Percentiles rank a stretch among this genome's conserved stretches.
Conservation (phyloP, 1,140 invertebrate species). For the Musca vetustissima region DNA sequence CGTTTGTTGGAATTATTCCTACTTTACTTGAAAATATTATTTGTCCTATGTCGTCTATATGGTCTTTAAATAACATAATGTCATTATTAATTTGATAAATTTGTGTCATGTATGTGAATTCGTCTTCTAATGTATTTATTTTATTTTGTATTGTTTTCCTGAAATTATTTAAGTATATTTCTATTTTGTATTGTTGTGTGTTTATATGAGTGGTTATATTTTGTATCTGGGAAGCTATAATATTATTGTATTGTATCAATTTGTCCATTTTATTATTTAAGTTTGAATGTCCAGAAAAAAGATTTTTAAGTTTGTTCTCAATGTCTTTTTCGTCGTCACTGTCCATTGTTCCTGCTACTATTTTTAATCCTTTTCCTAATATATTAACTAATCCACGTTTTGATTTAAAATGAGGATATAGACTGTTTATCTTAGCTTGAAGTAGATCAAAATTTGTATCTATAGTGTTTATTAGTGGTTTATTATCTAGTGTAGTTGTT, state of each 20-base stretch:
- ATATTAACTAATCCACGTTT: background rate
- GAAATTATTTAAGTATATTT: background rate
- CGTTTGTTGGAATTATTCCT: background rate
- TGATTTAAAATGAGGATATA: background rate
- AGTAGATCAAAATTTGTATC: background rate
- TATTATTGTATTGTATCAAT: background rate
- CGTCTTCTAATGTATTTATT: background rate
- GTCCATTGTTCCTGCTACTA: conserved; percentile 13
- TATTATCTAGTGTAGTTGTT: background rate
- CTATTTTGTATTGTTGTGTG: background rate
- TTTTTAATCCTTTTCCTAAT: conserved; percentile 12
- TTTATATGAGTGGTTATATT: conserved; percentile 9
- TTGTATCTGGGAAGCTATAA: background rate
- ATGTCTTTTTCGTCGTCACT: conserved; percentile 10
- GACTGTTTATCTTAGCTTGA: background rate
- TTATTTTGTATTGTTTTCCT: background rate
- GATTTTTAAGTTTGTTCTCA: background rate
- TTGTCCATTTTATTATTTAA: background rate
- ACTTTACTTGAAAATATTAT: conserved; percentile 13
- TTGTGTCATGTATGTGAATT: background rate
- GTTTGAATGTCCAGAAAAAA: background rate
- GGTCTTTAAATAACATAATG: background rate
- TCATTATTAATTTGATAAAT: conserved; percentile 7
- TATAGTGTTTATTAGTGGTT: background rate
- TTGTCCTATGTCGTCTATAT: background rate